These are phyloP conservation scores for Emberiza fucata DNA, from an alignment of 2,113 vertebrate species.

Conservation along the genomic window DNA sequence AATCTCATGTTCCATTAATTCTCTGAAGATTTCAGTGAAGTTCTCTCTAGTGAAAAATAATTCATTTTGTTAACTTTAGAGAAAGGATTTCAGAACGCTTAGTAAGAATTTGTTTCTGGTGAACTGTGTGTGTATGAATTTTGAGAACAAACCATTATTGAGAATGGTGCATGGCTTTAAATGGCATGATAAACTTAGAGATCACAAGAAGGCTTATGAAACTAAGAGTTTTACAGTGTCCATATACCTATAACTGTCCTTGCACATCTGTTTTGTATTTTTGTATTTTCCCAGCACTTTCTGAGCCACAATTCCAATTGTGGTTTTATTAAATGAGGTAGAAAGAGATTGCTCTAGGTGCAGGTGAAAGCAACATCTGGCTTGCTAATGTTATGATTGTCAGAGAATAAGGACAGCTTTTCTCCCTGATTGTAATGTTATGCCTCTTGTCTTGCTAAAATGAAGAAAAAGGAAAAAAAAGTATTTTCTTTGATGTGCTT, in stretches of 20 bases:
- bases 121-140: not conserved
- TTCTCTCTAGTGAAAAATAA: not conserved
- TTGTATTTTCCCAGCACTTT: not conserved
- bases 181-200: not conserved
- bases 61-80: not conserved
- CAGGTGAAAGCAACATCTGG: conserved; percentile 27
- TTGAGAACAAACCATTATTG: not conserved
- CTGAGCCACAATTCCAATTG: not conserved
- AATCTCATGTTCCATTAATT: not conserved
- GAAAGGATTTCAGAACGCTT: not conserved
- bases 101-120: not conserved
- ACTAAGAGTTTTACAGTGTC: not conserved
- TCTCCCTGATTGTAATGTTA: not conserved
- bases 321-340: conserved; percentile 10
- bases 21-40: not conserved
- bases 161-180: not conserved
- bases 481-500: not conserved
- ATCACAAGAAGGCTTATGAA: not conserved
- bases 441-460: not conserved
- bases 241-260: not conserved
- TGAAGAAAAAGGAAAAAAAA: not conserved
- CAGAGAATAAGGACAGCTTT: not conserved
- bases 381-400: not conserved
- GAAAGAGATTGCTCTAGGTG: not conserved
- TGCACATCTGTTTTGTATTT: not conserved